phyloP scores from a whole-genome alignment of 2,797 vertebrate genomes.

The Sardinella longiceps region DNA sequence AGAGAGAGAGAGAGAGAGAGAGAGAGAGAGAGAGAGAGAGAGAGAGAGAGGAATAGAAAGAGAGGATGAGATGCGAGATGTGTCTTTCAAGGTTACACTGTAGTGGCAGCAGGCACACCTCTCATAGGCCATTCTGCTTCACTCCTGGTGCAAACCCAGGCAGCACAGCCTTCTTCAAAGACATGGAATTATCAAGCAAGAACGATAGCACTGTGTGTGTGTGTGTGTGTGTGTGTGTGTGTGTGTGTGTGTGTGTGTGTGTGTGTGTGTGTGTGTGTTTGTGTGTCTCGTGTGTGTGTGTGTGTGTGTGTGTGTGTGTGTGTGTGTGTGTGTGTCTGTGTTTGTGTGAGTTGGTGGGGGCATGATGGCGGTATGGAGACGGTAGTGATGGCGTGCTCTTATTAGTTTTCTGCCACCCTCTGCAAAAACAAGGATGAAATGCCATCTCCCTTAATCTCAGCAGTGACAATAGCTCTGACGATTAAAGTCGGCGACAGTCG shows the following conservation, averaged over 20 bases:
- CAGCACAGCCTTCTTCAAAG: background rate
- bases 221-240: background rate
- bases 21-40: background rate
- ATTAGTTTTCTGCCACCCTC: slow-evolving; percentile 28
- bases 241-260: slow-evolving; percentile 7
- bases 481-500: slow-evolving; percentile 39
- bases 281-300: background rate
- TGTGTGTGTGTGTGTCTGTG: background rate
- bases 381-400: background rate
- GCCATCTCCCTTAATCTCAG: slow-evolving; percentile 47
- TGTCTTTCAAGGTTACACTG: background rate
- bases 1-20: slow-evolving; percentile 36
- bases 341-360: background rate
- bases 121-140: background rate
- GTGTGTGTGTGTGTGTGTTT: background rate
- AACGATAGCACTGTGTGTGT: background rate
- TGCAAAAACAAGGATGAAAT: slow-evolving; percentile 42
- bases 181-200: background rate
- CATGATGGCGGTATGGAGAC: background rate
- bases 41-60: background rate
- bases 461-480: slow-evolving; percentile 42
- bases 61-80: background rate
- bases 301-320: slow-evolving; percentile 3
- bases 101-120: background rate
- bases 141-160: background rate